Conservation (phyloP, 2,888 invertebrate genomes). For the Perithous albicinctus region DNA sequence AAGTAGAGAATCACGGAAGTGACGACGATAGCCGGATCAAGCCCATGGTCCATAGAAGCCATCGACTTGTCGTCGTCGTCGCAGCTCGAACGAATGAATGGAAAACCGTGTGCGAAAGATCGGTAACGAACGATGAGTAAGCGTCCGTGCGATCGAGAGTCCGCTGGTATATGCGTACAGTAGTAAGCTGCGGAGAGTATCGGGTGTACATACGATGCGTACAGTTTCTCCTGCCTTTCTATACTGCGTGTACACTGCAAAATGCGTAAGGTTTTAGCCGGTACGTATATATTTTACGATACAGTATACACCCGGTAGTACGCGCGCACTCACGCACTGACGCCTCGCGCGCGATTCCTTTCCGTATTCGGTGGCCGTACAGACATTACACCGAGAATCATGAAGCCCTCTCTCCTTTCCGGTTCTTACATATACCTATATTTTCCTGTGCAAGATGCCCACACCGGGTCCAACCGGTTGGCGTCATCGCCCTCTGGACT, state of each 20-base stretch:
- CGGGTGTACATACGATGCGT: constrained; percentile 43
- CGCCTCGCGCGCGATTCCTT: constrained; percentile 39
- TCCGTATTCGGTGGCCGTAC: constrained; percentile 61
- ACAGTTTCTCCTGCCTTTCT: background rate
- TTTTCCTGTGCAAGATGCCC: constrained; percentile 27
- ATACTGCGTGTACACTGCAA: background rate
- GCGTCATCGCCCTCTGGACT: constrained; percentile 58
- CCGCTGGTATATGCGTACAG: constrained; percentile 3
- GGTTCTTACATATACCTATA: background rate
- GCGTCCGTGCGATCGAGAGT: constrained; percentile 23
- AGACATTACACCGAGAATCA: constrained; percentile 37
- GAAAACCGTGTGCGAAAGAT: constrained; percentile 54
- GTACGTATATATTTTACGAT: constrained; percentile 33
- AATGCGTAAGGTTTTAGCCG: background rate
- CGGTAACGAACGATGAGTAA: constrained; percentile 60
- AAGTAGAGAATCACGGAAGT: constrained; percentile 49
- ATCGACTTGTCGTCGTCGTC: background rate
- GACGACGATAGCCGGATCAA: constrained; percentile 24
- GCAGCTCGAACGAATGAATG: constrained; percentile 58
- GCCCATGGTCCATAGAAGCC: background rate
- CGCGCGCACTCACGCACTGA: constrained; percentile 47
- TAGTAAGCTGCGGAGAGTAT: constrained; percentile 34
- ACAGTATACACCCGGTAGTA: constrained; percentile 22
- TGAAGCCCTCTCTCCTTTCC: constrained; percentile 45
- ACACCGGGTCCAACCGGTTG: constrained; percentile 63